Evolutionary conservation across 2,797 vertebrate genomes (phyloP).

Genomic region (Lemur catta): DNA sequence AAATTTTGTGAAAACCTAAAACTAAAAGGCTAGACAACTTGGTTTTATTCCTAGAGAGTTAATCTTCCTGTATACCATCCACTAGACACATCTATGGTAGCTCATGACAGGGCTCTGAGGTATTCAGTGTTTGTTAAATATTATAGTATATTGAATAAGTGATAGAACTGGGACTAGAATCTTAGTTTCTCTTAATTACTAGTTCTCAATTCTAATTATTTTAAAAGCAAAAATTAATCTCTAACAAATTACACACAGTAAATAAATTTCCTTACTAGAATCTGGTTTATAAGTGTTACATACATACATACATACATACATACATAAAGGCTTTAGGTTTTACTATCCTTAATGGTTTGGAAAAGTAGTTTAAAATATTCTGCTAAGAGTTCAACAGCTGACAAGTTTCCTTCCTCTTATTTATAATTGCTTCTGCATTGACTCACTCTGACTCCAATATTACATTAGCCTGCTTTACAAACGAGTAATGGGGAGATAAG

Average conservation of each 20-base stretch:
- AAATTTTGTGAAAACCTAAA: background rate
- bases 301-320: background rate
- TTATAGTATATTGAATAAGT: background rate
- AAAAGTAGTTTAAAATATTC: constrained; percentile 32
- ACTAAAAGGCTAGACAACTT: background rate
- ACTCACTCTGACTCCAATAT: constrained; percentile 55
- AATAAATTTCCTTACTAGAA: background rate
- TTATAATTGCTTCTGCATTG: constrained; percentile 56
- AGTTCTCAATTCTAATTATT: constrained; percentile 16
- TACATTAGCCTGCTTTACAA: constrained; percentile 61
- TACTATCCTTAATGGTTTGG: constrained; percentile 25
- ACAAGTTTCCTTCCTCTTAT: constrained; percentile 32
- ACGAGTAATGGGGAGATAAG: constrained; percentile 63
- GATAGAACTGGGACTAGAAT: background rate
- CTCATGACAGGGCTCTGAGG: background rate
- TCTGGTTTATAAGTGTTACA: background rate
- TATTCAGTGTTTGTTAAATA: background rate
- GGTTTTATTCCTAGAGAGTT: background rate
- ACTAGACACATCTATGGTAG: background rate
- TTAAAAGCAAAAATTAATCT: constrained; percentile 33
- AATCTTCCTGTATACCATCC: background rate
- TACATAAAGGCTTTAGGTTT: background rate
- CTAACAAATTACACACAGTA: constrained; percentile 18
- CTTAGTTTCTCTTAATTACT: constrained; percentile 24
- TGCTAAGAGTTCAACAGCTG: constrained; percentile 33